Evolutionary conservation across 2,797 vertebrate species (phyloP), one percentile per base, ranked within the genome.

Genomic region (Epinephelus malabaricus): DNA sequence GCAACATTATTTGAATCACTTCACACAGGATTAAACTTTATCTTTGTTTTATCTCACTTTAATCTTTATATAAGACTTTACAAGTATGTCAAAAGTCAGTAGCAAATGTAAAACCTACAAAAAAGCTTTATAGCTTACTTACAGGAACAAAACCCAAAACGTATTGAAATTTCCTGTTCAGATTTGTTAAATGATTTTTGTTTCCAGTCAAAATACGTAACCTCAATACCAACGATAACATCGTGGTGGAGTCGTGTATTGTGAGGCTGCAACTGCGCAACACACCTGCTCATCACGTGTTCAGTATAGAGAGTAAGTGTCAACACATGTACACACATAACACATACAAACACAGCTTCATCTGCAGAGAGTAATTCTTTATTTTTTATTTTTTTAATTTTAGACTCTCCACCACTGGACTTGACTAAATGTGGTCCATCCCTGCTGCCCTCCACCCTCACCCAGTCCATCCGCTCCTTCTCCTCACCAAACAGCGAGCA

Each of bases 161-260:
- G 0, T 34, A 34, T 34, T 34, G 34, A 34, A 34, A 34, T 34
- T 34, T 34, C 0, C 0, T 30, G 0, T 5, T 27, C 17, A 46
- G 1, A 30, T 54, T 18, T 46, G 6, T 55, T 14, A 67, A 27
- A 69, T 8, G 25, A 10, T 17, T 62, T 56, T 56, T 70, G 68
- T 91, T 79, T 79, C 14, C 17, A 94, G 92, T 92, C 3, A 89
- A 95, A 89, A 0, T 90, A 0, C 96, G 97, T 18, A 97, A 97
- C 86, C 95, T 98, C 62, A 97, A 94, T 85, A 96, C 95, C 91
- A 96, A 86, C 0, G 98, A 99, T 79, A 98, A 93, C 89, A 96
- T 99, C 0, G 97, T 99, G 86, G 96, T 99, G 87, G 98, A 98
- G 82, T 96, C 98, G 23, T 99, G 98, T 86, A 93, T 93, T 18